Conservation (phyloP, 2,888 invertebrate species). For the Unio pictorum region DNA sequence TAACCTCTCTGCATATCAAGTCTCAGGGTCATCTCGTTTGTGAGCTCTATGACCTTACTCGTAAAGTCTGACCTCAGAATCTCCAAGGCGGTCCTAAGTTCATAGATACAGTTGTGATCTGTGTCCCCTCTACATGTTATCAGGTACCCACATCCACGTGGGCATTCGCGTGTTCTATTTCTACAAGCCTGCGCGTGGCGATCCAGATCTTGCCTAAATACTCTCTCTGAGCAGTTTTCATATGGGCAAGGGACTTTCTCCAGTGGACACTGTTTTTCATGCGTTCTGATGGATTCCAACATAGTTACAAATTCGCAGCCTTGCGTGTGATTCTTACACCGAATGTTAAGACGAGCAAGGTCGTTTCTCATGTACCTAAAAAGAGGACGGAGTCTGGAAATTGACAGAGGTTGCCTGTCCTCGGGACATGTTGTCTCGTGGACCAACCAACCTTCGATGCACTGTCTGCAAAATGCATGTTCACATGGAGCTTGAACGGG, state of each 20-base stretch:
- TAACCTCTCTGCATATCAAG: slow-evolving; percentile 62
- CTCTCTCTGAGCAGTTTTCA: slow-evolving; percentile 41
- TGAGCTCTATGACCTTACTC: slow-evolving; percentile 57
- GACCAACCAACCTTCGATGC: slow-evolving; percentile 61
- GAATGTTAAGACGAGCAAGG: slow-evolving; percentile 46
- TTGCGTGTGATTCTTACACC: slow-evolving; percentile 42
- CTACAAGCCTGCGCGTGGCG: slow-evolving; percentile 44
- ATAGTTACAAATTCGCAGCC: slow-evolving; percentile 48
- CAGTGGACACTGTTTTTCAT: slow-evolving; percentile 47
- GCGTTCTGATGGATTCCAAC: slow-evolving; percentile 46
- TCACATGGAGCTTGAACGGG: slow-evolving; percentile 65
- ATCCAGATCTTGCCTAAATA: slow-evolving; percentile 33
- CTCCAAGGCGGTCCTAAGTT: slow-evolving; percentile 53
- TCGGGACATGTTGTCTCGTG: slow-evolving; percentile 61
- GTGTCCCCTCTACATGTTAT: slow-evolving; percentile 38
- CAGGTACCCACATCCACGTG: slow-evolving; percentile 55
- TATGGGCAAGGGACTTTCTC: slow-evolving; percentile 48
- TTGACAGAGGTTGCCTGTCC: slow-evolving; percentile 48
- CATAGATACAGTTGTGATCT: slow-evolving; percentile 61
- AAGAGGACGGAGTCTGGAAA: slow-evolving; percentile 44
- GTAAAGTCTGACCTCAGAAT: slow-evolving; percentile 57
- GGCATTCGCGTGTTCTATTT: slow-evolving; percentile 45
- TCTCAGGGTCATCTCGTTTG: slow-evolving; percentile 56
- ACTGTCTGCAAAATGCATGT: slow-evolving; percentile 60
- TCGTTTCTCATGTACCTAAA: slow-evolving; percentile 61